A percentile compares a stretch with the other conserved stretches of the same genome.
Conservation (phyloP, 2,888 invertebrate species). For the Xestia xanthographa region DNA sequence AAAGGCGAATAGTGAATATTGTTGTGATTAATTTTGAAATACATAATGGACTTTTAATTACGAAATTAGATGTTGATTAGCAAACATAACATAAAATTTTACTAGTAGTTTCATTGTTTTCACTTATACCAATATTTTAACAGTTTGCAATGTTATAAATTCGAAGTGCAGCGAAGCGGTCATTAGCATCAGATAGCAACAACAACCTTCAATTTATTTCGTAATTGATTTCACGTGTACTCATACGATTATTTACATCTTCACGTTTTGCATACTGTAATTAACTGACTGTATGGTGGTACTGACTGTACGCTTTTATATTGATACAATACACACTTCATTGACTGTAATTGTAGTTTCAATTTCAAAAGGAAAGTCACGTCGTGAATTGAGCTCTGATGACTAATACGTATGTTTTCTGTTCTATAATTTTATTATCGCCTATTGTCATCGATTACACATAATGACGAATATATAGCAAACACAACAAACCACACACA, state of each 20-base stretch:
- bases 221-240: slow-evolving; percentile 54
- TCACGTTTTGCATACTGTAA: slow-evolving; percentile 56
- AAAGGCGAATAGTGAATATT: neutral
- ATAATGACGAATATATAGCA: slow-evolving; percentile 4
- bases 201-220: slow-evolving; percentile 54
- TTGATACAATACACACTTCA: slow-evolving; percentile 47
- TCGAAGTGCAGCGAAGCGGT: slow-evolving; percentile 18
- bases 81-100: neutral
- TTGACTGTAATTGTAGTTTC: slow-evolving; percentile 66
- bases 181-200: slow-evolving; percentile 48
- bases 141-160: slow-evolving; percentile 25
- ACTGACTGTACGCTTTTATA: slow-evolving; percentile 29
- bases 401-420: slow-evolving; percentile 30
- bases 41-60: slow-evolving; percentile 1
- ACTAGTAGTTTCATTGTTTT: neutral
- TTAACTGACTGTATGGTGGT: neutral
- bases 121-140: neutral
- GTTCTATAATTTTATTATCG: slow-evolving; percentile 36
- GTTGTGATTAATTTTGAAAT: neutral
- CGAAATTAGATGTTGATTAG: neutral
- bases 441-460: slow-evolving; percentile 44
- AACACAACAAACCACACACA: too few relatives aligned
- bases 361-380: slow-evolving; percentile 68
- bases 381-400: slow-evolving; percentile 51
- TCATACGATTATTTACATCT: slow-evolving; percentile 25